phyloP scores from a whole-genome alignment of 1,140 invertebrate species.

The Sycophila sp. region DNA sequence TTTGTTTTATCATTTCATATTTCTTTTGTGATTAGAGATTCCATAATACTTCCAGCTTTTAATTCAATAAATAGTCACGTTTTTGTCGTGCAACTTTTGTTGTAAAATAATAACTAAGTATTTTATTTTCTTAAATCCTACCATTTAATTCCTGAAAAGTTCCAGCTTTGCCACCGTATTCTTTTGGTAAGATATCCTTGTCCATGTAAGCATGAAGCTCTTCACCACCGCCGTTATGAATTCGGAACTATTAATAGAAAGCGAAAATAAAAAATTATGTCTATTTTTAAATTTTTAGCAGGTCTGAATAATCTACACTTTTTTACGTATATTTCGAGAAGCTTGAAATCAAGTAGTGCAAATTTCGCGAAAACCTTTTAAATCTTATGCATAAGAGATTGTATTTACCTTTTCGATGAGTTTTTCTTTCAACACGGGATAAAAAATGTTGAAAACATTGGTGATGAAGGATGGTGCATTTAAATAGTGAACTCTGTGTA shows the following conservation, averaged over 20 bases:
- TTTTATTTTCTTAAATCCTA: too few relatives aligned
- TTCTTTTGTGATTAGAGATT: too few relatives aligned
- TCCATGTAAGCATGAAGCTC: conserved; percentile 60
- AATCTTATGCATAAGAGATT: not conserved
- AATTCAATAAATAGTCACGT: conserved; percentile 24
- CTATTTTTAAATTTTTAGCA: not conserved
- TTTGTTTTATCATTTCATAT: not conserved
- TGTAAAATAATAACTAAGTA: too few relatives aligned
- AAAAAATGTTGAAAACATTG: conserved; percentile 57
- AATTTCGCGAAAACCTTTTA: too few relatives aligned
- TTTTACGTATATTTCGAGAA: too few relatives aligned
- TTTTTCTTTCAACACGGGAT: conserved; percentile 60
- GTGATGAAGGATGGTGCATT: conserved; percentile 58
- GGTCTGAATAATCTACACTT: too few relatives aligned
- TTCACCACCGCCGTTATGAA: conserved; percentile 54
- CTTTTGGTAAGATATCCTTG: conserved; percentile 63
- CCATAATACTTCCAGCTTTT: too few relatives aligned
- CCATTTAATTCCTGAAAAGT: conserved; percentile 60
- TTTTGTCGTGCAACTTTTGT: too few relatives aligned
- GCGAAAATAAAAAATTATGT: not conserved
- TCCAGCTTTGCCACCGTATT: conserved; percentile 66
- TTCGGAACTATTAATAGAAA: conserved; percentile 6
- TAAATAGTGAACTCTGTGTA: conserved; percentile 56
- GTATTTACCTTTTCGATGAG: conserved; percentile 57
- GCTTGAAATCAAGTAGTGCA: too few relatives aligned